Evolutionary conservation across 2,113 vertebrate genomes (phyloP).

Genomic region (Notothenia rossii): DNA sequence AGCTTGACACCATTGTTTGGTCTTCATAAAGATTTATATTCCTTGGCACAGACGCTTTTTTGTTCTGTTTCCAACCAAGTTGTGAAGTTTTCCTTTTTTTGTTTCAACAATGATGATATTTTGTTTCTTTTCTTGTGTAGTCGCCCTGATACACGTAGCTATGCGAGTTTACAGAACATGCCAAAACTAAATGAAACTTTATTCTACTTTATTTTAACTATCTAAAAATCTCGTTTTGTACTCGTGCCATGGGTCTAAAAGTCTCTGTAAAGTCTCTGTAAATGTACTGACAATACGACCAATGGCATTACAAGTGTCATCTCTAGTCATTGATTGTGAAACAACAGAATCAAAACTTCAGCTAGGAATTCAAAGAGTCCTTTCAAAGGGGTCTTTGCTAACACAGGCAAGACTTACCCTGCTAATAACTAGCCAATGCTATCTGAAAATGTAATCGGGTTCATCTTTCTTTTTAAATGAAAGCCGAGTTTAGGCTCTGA

Average conservation of each 20-base stretch:
- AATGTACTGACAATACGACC: background rate
- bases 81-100: constrained; percentile 30
- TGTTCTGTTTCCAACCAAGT: constrained; percentile 46
- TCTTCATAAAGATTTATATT: constrained; percentile 72
- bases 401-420: constrained; percentile 34
- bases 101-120: constrained; percentile 53
- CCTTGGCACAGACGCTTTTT: constrained; percentile 65
- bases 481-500: constrained; percentile 31
- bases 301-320: background rate
- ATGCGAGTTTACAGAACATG: background rate
- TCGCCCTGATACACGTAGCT: constrained; percentile 22
- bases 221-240: constrained; percentile 17
- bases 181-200: constrained; percentile 11
- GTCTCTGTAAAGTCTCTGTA: background rate
- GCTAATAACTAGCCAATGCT: constrained; percentile 48
- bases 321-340: background rate
- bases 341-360: constrained; percentile 11
- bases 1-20: constrained; percentile 76
- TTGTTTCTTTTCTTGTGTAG: background rate
- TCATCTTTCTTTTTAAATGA: constrained; percentile 33
- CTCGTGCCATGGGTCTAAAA: background rate
- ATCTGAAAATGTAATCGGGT: constrained; percentile 35
- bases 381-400: constrained; percentile 47
- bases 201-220: background rate
- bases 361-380: background rate